Conservation (phyloP, 2,113 vertebrate genomes). For the Diadophis punctatus region DNA sequence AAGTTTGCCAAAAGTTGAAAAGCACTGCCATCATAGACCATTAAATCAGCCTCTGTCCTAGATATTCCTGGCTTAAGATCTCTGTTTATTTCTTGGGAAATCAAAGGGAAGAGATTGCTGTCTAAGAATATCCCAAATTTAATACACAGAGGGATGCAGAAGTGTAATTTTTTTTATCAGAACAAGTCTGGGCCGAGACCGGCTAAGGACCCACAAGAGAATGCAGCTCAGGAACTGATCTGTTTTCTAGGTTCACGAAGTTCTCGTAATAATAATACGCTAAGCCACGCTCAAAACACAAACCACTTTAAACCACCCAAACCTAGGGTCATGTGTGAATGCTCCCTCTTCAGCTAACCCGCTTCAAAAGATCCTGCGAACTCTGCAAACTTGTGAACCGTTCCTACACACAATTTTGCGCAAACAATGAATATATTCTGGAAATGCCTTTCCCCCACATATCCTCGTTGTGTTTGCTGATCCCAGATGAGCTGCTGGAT, state of each 20-base stretch:
- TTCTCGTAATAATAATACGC: accelerated
- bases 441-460: background rate
- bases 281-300: background rate
- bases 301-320: background rate
- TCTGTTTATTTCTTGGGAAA: background rate
- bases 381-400: background rate
- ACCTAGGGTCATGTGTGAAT: background rate
- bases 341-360: background rate
- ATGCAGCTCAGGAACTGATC: too few species aligned
- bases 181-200: background rate
- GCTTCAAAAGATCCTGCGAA: background rate
- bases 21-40: background rate
- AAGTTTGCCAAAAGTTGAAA: background rate
- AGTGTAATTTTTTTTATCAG: background rate
- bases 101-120: background rate
- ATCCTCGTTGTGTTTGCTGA: background rate
- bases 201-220: background rate
- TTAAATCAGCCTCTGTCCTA: background rate
- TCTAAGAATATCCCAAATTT: background rate
- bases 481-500: background rate
- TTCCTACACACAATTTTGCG: background rate
- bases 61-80: background rate
- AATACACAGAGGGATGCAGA: background rate
- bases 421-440: background rate
- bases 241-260: background rate